A percentile compares a stretch with the other conserved stretches of the same genome.
These are phyloP conservation scores for Rhynchonema sp. DNA, from an alignment of 2,888 invertebrate genomes.

Conservation along the genomic window DNA sequence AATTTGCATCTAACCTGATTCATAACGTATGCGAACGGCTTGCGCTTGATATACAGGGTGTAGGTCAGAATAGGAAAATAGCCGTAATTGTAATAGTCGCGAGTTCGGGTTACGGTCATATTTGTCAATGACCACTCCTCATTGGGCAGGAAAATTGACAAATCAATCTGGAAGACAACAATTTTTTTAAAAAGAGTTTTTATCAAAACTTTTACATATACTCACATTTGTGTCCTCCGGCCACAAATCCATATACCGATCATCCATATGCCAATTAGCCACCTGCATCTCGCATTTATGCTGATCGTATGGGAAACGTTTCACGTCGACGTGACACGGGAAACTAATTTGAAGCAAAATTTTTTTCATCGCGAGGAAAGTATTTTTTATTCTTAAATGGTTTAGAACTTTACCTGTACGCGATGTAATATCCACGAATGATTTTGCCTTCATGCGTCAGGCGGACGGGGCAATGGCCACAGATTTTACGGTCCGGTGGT, in stretches of 20 bases:
- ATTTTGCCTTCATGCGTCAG: background rate
- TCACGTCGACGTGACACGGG: slow-evolving; percentile 35
- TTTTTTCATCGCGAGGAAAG: no score
- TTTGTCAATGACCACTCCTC: slow-evolving; percentile 55
- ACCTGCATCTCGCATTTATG: slow-evolving; percentile 36
- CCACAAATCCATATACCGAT: slow-evolving; percentile 10
- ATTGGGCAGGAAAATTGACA: slow-evolving; percentile 63
- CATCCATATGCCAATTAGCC: slow-evolving; percentile 37
- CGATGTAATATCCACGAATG: background rate
- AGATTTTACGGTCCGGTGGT: background rate
- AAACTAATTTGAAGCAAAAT: slow-evolving; percentile 4
- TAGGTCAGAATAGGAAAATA: slow-evolving; percentile 6
- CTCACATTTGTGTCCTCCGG: background rate
- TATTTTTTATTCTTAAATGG: no score
- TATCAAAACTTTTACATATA: background rate
- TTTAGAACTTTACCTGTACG: background rate
- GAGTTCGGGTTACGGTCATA: slow-evolving; percentile 25
- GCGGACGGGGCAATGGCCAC: background rate
- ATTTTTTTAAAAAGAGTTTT: background rate
- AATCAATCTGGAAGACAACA: slow-evolving; percentile 46
- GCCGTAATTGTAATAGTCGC: slow-evolving; percentile 7
- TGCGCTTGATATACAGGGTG: slow-evolving; percentile 3
- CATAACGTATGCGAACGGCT: slow-evolving; percentile 4
- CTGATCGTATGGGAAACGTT: slow-evolving; percentile 37
- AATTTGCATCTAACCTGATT: background rate